phyloP scores from a whole-genome alignment of 2,797 vertebrate species.

The Sorex maritimensis region DNA sequence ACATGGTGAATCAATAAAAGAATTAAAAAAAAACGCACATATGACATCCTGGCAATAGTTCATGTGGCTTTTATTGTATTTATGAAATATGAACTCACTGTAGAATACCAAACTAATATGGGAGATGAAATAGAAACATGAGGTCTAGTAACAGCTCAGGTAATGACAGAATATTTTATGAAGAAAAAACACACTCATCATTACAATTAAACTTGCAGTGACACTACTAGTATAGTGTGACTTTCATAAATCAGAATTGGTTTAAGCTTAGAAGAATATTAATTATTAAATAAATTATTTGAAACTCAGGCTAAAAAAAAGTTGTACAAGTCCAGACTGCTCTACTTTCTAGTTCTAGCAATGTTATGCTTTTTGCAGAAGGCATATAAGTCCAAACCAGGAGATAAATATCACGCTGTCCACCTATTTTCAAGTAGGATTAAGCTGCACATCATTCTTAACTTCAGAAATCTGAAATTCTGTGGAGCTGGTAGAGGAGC shows the following conservation, averaged over 20 bases:
- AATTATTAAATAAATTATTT: neutral
- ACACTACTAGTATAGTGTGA: neutral
- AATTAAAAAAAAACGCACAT: neutral
- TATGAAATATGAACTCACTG: neutral
- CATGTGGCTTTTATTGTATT: neutral
- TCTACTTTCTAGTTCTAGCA: neutral
- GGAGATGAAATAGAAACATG: neutral
- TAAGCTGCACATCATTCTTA: neutral
- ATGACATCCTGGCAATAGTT: neutral
- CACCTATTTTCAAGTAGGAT: neutral
- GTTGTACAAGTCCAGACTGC: neutral
- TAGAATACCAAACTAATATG: neutral
- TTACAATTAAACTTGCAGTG: slow-evolving; percentile 28
- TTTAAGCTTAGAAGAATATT: slow-evolving; percentile 4
- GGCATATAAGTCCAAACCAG: neutral
- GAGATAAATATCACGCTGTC: neutral
- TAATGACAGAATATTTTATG: neutral
- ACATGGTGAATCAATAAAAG: too few species aligned
- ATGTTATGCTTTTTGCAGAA: neutral
- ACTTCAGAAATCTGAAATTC: neutral
- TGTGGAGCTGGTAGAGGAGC: neutral
- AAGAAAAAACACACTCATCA: neutral
- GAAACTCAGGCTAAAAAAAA: slow-evolving; percentile 48
- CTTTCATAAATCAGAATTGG: neutral
- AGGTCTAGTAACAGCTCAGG: neutral